Base-by-base conservation (phyloP, 2,888 invertebrate genomes). In the Kryphioiulus occultus region DNA sequence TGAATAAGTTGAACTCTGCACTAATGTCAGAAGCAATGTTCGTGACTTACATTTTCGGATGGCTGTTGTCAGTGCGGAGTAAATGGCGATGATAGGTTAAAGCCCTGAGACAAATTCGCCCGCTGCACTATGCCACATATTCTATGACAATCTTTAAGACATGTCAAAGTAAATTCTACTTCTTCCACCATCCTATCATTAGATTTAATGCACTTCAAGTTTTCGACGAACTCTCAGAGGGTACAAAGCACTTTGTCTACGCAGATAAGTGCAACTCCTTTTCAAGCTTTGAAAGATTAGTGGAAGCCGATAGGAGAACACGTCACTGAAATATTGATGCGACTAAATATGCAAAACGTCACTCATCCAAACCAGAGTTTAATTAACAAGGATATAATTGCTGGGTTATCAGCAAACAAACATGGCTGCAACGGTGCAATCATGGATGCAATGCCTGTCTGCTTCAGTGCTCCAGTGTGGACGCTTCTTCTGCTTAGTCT, bases 371-470 rank as follows among this genome's bases (percentile, higher is more conserved):
- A 85, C 44, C 85, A 44, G 12, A 26, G 44, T 22, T 85, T 85
- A 85, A 85, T 85, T 85, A 85, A 85, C 85, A 85, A 85, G 85
- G 44, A 85, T 85, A 39, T 85, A 85, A 85, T 85, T 85, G 85
- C 44, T 15, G 39, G 39, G 39, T 85, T 85, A 85, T 85, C 85
- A 85, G 39, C 39, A 85, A 85, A 44, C 85, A 85, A 85, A 85
- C 85, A 85, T 85, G 85, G 85, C 44, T 85, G 35, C 39, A 85
- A 85, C 68, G 78, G 78, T 78, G 78, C 78, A 78, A 78, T 78
- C 78, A 78, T 78, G 78, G 78, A 78, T 78, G 78, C 78, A 78
- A 78, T 15, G 78, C 26, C 78, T 78, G 78, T 30, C 26, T 78
- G 78, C 78, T 78, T 78, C 78, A 78, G 78, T 78, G 78, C 78